phyloP scores from a whole-genome alignment of 2,797 vertebrate species.

The Gymnoscopelus microlampas region DNA sequence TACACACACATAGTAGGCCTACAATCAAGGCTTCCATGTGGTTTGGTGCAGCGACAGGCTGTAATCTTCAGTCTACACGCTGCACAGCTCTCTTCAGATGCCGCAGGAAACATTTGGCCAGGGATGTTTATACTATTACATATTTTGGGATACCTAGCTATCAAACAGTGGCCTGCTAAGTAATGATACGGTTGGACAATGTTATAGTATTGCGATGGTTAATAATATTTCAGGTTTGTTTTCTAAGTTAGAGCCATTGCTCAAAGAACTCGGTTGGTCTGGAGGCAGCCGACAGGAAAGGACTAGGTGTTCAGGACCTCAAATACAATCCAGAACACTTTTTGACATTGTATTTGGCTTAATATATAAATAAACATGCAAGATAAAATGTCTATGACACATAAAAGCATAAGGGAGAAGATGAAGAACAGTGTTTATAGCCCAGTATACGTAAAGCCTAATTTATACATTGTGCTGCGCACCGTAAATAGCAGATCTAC shows the following conservation, averaged over 20 bases:
- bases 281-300: background rate
- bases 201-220: background rate
- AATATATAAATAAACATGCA: slow-evolving; percentile 1
- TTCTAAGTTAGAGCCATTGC: too few species aligned
- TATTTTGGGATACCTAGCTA: slow-evolving; percentile 30
- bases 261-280: background rate
- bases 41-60: slow-evolving; percentile 66
- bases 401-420: background rate
- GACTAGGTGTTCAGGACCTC: background rate
- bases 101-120: slow-evolving; percentile 55
- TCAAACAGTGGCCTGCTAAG: slow-evolving; percentile 8
- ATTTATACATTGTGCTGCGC: too few species aligned
- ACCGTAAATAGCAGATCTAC: too few species aligned
- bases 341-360: background rate
- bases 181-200: slow-evolving; percentile 16
- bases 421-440: slow-evolving; percentile 42
- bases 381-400: slow-evolving; percentile 5
- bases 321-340: background rate
- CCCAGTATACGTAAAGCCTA: background rate
- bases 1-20: slow-evolving; percentile 66
- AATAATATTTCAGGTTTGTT: too few species aligned
- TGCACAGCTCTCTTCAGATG: slow-evolving; percentile 32
- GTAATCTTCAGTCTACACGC: slow-evolving; percentile 63
- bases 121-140: slow-evolving; percentile 57
- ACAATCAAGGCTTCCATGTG: slow-evolving; percentile 79